phyloP scores from a whole-genome alignment of 1,140 invertebrate species.

The Paraescarpia echinospica region DNA sequence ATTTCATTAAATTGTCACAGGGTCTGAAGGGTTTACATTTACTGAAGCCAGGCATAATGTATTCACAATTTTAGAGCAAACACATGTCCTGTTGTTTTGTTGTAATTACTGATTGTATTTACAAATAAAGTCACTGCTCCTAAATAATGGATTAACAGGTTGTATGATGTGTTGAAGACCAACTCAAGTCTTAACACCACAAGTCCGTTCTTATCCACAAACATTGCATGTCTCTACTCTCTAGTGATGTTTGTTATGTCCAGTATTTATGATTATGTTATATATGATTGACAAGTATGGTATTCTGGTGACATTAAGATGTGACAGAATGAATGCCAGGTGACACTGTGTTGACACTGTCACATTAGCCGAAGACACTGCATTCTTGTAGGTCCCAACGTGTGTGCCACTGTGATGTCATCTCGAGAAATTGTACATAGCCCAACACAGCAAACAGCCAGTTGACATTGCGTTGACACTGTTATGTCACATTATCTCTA shows the following conservation, averaged over 20 bases:
- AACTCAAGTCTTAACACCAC: too few species aligned
- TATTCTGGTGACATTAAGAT: too few species aligned
- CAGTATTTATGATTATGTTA: too few species aligned
- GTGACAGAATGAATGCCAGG: not conserved
- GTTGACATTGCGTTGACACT: not conserved
- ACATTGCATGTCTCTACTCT: too few species aligned
- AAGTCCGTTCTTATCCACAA: too few species aligned
- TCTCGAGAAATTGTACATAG: not conserved
- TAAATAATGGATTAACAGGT: not conserved
- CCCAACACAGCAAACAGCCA: not conserved
- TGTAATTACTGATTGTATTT: not conserved
- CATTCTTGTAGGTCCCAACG: too few species aligned
- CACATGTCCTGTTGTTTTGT: not conserved
- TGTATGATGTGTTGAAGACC: not conserved
- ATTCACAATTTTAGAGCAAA: not conserved
- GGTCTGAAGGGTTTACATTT: too few species aligned
- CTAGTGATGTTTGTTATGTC: too few species aligned
- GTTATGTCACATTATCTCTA: not conserved
- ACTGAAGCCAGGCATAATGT: not conserved
- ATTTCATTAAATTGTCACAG: too few species aligned
- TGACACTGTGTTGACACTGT: not conserved
- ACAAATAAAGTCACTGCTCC: not conserved
- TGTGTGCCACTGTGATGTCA: too few species aligned
- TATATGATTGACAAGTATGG: not conserved
- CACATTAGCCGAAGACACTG: too few species aligned